Base-by-base conservation (phyloP, 2,888 invertebrate genomes). In the Panopea generosa region DNA sequence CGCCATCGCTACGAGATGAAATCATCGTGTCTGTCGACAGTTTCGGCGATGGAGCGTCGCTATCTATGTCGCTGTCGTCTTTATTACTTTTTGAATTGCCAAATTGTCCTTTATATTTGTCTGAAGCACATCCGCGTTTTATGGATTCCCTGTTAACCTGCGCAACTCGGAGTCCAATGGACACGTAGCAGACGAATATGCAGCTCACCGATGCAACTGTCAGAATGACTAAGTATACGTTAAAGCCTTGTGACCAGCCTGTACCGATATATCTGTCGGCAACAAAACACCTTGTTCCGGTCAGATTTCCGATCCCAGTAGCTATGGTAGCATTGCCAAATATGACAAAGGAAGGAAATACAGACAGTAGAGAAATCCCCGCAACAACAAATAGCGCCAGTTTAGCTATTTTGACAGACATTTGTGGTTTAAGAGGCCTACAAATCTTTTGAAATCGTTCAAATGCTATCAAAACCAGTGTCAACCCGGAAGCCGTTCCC, bases 361-460 rank as follows among this genome's bases (percentile, higher is more conserved):
- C 69, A 6, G 73, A 73, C 20, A 80, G 2, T 3, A 45, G 26
- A 7, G 80, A 60, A 11, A 80, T 52, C 0, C 68, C 68, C 18
- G 62, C 61, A 0, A 80, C 73, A 29, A 70, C 20, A 49, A 69
- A 62, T 27, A 76, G 33, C 0, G 76, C 76, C 16, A 38, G 14
- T 49, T 80, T 80, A 0, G 80, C 80, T 50, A 66, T 57, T 0
- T 52, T 26, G 6, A 80, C 66, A 2, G 69, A 69, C 40, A 80
- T 65, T 50, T 80, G 80, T 27, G 27, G 14, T 53, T 80, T 80
- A 26, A 80, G 53, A 16, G 80, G 80, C 20, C 65, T 62, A 43
- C 80, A 80, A 18, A 80, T 80, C 56, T 80, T 80, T 47, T 76
- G 50, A 29, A 60, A 40, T 56, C 80, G 53, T 49, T 80, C 80